Base-by-base conservation (phyloP, 2,888 invertebrate species). In the Cheilosia impressa region DNA sequence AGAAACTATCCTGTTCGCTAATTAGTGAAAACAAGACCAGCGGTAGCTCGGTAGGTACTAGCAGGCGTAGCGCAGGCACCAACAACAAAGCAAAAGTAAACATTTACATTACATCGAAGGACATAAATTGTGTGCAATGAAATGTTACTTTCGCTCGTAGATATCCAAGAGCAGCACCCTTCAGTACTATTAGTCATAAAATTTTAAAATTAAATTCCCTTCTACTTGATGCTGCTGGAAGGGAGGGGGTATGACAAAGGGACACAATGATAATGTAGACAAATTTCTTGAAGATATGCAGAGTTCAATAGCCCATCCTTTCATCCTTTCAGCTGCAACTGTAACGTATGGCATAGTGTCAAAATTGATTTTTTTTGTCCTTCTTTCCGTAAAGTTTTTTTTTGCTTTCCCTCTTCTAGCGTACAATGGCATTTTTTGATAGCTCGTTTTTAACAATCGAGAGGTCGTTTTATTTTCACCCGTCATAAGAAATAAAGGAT, bases 101-200 rank as follows among this genome's bases (percentile, higher is more conserved):
- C 75, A 84, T 84, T 84, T 84, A 62, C 80, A 84, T 84, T 76
- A 66, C 75, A 50, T 84, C 84, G 80, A 84, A 84, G 75, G 80
- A 84, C 75, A 71, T 76, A 75, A 75, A 75, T 75, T 79, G 69
- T 53, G 68, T 65, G 52, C 72, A 63, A 69, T 68, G 45, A 58
- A 55, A 45, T 53, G 65, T 19, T 2, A 10, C 41, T 34, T 65
- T 57, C 38, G n/a, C 52, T 38, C 62, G 45, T 45, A 53, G 41
- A 75, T 19, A 47, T 52, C 52, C 45, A 9, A 17, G 19, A 17
- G 47, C 17, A 17, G 47, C 47, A 47, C 47, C 47, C 13, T 31
- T 24, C 43, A 41, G 24, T 50, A 65, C 69, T 50, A 60, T 78
- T 68, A 79, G 41, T 81, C 62, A 68, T 58, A 31, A 75, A 79